Evolutionary conservation across 2,888 invertebrate genomes (phyloP), one percentile per base, ranked within the genome.

Genomic region (Oligia latruncula): DNA sequence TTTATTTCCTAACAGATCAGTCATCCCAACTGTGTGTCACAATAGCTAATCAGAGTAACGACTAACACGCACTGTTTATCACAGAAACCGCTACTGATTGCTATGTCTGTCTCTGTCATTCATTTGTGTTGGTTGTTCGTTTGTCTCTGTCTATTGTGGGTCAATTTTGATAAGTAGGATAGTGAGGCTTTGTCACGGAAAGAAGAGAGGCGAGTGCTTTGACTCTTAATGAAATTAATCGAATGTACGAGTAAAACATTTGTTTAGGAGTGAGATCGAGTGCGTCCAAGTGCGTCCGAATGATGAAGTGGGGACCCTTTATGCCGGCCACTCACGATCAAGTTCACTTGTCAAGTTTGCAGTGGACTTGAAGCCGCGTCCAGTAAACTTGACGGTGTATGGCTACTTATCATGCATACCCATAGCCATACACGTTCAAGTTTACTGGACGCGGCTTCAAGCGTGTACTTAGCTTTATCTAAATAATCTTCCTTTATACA

Each of bases 31-130:
- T 64, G 66, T 70, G 35, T 60, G 49, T 35, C 43, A 58, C 66
- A 82, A 17, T 58, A 80, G 55, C 58, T 67, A 65, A 80, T 78
- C 29, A 52, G 67, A 60, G 35, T 74, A 74, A 68, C 23, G 43
- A 60, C 58, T 67, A 77, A 67, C 74, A 77, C 76, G 78, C 81
- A 73, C 70, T 75, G 81, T 81, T 84, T 73, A 73, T 84, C 46
- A 72, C 62, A n/a, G 68, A 58, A 60, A 80, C 60, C 75, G 60
- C 72, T n/a, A 76, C 67, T 76, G 68, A 85, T 83, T 82, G 40
- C 65, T 71, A 68, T 52, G 11, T 58, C 20, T 20, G 43, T 81
- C 75, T 65, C 35, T 72, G 49, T 85, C 64, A 20, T 29, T 55
- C 49, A n/a, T 75, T 75, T 76, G 35, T 73, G n/a, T 75, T 52